Conservation (phyloP, 2,797 vertebrate species). For the Sus cebifrons region DNA sequence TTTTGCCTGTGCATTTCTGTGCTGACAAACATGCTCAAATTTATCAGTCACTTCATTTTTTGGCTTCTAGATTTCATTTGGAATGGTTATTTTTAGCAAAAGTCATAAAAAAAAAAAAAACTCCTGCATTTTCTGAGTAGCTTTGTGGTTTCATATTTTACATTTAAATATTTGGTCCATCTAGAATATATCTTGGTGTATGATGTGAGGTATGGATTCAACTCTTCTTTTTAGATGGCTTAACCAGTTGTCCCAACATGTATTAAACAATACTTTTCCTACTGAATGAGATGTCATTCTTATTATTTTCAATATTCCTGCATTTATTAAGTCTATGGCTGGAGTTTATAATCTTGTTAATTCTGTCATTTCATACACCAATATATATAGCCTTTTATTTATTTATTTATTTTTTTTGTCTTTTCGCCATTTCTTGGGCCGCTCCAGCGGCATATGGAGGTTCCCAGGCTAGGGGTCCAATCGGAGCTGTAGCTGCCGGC, state of each 20-base stretch:
- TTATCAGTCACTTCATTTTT: neutral
- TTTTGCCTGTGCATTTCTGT: neutral
- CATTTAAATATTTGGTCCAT: neutral
- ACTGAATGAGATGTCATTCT: neutral
- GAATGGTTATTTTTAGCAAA: neutral
- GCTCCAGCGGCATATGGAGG: no score
- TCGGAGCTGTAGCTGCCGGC: no score
- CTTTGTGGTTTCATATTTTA: neutral
- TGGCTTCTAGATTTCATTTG: neutral
- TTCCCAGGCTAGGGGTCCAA: no score
- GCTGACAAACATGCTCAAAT: neutral
- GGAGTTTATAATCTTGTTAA: neutral
- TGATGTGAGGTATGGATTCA: neutral
- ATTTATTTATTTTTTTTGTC: no score
- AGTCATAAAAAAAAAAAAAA: neutral
- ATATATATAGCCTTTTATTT: neutral
- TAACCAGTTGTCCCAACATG: neutral
- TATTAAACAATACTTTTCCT: neutral
- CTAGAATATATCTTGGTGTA: neutral
- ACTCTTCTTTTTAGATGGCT: neutral
- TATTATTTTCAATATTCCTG: slow-evolving; percentile 11
- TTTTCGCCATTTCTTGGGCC: no score
- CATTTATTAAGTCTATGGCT: neutral
- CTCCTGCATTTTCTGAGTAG: neutral
- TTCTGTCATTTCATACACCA: neutral